phyloP scores from a whole-genome alignment of 2,797 vertebrate genomes.

The Pempheris klunzingeri region DNA sequence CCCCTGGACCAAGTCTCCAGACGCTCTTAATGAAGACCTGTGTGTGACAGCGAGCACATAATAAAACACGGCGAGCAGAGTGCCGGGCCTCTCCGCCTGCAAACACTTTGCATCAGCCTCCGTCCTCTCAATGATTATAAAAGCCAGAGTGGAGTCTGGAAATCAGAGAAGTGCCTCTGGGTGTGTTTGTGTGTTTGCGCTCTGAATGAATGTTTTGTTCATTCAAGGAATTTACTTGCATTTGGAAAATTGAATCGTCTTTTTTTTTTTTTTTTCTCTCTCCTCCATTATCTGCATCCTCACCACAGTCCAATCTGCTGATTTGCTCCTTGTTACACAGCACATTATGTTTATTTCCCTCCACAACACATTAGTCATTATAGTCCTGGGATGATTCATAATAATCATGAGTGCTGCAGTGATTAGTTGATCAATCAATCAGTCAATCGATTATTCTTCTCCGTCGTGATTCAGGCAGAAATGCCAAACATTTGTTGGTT shows the following conservation, averaged over 20 bases:
- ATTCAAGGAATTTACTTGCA: constrained; percentile 51
- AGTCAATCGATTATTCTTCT: neutral
- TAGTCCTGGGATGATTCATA: neutral
- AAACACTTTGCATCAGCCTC: constrained; percentile 69
- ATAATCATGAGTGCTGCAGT: neutral
- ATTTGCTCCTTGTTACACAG: neutral
- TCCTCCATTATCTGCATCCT: constrained; percentile 38
- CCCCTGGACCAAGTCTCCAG: constrained; percentile 65
- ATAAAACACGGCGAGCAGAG: constrained; percentile 68
- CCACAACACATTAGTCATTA: neutral
- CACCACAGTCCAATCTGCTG: neutral
- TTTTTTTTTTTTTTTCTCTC: neutral
- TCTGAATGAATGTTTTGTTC: constrained; percentile 38
- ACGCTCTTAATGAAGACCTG: constrained; percentile 86
- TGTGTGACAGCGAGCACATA: constrained; percentile 73
- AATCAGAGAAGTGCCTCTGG: constrained; percentile 47
- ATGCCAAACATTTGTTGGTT: neutral
- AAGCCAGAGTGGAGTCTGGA: constrained; percentile 67
- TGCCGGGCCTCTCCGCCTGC: constrained; percentile 51
- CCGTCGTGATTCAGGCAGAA: too few species aligned
- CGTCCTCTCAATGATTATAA: constrained; percentile 62
- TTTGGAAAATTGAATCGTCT: constrained; percentile 44
- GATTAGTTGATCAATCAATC: neutral
- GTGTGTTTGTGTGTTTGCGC: constrained; percentile 8
- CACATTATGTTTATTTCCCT: constrained; percentile 15